These are phyloP conservation scores for Acrocephalus scirpaceus DNA, from an alignment of 2,797 vertebrate species.

Conservation along the genomic window DNA sequence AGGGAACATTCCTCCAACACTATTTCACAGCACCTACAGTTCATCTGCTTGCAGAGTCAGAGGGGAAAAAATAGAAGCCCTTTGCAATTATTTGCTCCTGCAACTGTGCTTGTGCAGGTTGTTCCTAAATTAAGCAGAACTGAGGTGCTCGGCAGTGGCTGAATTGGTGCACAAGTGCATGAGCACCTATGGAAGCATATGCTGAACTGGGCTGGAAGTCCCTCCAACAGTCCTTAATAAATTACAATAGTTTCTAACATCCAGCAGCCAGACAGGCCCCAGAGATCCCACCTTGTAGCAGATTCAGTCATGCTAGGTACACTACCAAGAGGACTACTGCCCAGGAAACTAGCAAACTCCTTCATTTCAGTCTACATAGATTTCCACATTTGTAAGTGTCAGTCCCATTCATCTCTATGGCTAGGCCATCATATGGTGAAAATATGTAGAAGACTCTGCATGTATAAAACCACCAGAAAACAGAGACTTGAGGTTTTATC, in stretches of 20 bases:
- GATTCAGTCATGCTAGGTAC: background rate
- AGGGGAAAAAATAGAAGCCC: background rate
- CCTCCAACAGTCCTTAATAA: background rate
- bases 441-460: background rate
- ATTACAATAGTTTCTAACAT: background rate
- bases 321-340: background rate
- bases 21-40: background rate
- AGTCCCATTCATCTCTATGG: background rate
- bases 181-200: background rate
- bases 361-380: background rate
- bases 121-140: background rate
- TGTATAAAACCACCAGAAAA: background rate
- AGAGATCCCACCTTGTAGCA: background rate
- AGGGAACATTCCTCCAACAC: background rate
- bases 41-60: background rate
- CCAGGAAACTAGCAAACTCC: background rate
- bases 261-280: background rate
- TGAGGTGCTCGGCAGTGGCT: background rate
- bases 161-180: background rate
- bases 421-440: background rate
- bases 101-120: background rate
- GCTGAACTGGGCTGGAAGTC: background rate
- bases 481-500: background rate
- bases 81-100: background rate
- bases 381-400: background rate